phyloP scores from a whole-genome alignment of 1,140 invertebrate genomes.

The Brachionus rotundiformis region DNA sequence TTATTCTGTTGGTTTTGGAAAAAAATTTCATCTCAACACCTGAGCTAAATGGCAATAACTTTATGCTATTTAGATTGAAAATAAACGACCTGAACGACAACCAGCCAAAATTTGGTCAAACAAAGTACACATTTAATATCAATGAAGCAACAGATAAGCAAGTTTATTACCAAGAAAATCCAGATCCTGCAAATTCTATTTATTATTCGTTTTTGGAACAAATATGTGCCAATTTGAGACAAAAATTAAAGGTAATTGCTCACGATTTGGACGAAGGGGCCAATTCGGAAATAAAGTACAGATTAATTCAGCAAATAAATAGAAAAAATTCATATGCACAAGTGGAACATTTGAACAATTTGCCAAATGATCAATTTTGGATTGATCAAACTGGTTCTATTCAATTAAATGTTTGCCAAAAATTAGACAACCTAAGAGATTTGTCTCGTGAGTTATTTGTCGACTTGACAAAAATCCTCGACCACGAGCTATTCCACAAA shows the following conservation, averaged over 20 bases:
- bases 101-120: slow-evolving; percentile 14
- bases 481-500: background rate
- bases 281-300: slow-evolving; percentile 16
- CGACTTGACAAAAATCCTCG: background rate
- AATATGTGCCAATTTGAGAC: background rate
- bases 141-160: slow-evolving; percentile 5
- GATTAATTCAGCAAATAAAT: slow-evolving; percentile 28
- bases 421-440: background rate
- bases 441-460: background rate
- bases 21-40: background rate
- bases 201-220: background rate
- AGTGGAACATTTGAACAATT: background rate
- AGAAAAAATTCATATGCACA: slow-evolving; percentile 11
- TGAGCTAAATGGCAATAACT: background rate
- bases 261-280: background rate
- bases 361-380: background rate
- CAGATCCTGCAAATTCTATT: background rate
- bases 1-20: background rate
- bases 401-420: background rate
- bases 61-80: background rate
- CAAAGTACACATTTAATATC: slow-evolving; percentile 26
- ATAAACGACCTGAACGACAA: slow-evolving; percentile 46
- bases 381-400: slow-evolving; percentile 27
- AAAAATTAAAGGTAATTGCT: background rate
- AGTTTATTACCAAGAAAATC: background rate